Evolutionary conservation across 2,888 invertebrate species (phyloP), one percentile per base, ranked within the genome.

Genomic region (Morpho helenor): DNA sequence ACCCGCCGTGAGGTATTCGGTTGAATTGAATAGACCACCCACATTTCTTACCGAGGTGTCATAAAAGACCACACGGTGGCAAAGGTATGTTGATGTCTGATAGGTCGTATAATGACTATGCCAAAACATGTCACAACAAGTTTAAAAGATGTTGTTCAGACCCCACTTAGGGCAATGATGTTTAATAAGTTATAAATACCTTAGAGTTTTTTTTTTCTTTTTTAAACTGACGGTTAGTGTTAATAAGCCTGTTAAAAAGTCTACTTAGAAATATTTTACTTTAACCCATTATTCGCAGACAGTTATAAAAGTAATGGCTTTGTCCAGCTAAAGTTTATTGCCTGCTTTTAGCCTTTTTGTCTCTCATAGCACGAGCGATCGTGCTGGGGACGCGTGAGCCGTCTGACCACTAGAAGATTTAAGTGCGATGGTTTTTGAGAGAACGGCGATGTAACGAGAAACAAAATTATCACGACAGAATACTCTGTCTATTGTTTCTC

Each of bases 361-460:
- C 53, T 52, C 53, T 42, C 48, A n/a, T 7, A 56, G 63, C 61
- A 58, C 62, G 65, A 64, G 57, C 52, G 62, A 57, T 66, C 66
- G 66, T 66, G 66, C 62, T 42, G 52, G 40, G 43, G 54, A 59
- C 62, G 64, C 66, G 66, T 64, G 66, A 62, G 62, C 40, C 39
- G 58, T 59, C 56, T 57, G 59, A 49, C 62, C 61, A 60, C 48
- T 56, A 57, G 52, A 51, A 45, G 56, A 53, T 53, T 48, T 56
- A 31, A 56, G 9, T 50, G 54, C 54, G 16, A 42, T 54, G 54
- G 23, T 22, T 48, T 54, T 39, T 45, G 7, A 54, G 54, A 47
- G 49, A 50, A 48, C 6, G 54, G 48, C 48, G 47, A 8, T 23
- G 31, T 54, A 48, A 47, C 54, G 23, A 54, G 48, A 47, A 42